Conservation (phyloP, 1,140 invertebrate species). For the Drosophila ambigua region DNA sequence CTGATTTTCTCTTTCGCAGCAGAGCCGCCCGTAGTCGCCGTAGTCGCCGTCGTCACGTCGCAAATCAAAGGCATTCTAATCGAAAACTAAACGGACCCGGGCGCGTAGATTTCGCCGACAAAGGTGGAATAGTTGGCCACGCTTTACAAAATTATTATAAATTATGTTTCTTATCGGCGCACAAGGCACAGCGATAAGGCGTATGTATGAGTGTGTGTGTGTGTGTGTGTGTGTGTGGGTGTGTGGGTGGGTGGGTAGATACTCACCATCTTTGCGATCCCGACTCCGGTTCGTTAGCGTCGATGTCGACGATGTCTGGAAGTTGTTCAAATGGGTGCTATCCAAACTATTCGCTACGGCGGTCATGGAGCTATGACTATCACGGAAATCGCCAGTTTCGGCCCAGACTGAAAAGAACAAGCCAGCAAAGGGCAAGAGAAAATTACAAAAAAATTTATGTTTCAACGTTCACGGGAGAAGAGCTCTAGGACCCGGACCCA, state of each 20-base stretch:
- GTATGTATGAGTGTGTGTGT: background rate
- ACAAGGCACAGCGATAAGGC: constrained; percentile 6
- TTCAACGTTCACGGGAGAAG: constrained; percentile 50
- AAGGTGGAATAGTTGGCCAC: constrained; percentile 71
- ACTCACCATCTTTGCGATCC: constrained; percentile 88
- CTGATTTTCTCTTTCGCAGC: background rate
- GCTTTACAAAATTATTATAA: constrained; percentile 78
- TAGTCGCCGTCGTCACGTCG: constrained; percentile 66
- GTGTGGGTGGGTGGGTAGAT: background rate
- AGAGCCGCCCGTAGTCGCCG: constrained; percentile 9
- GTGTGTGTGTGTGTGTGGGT: constrained; percentile 2
- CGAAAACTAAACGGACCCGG: constrained; percentile 76
- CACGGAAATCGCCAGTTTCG: constrained; percentile 92
- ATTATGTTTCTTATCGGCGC: constrained; percentile 75
- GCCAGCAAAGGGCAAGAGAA: constrained; percentile 80
- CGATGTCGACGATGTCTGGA: constrained; percentile 85
- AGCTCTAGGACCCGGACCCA: background rate
- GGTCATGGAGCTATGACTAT: constrained; percentile 89
- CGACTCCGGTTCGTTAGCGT: constrained; percentile 86
- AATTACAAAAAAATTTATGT: constrained; percentile 82
- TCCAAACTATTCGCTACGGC: constrained; percentile 87
- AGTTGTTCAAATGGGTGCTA: constrained; percentile 86
- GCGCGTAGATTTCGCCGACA: constrained; percentile 78
- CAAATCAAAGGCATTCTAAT: constrained; percentile 80
- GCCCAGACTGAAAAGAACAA: constrained; percentile 91